Evolutionary conservation across 2,797 vertebrate genomes (phyloP).

Genomic region (Gambelia wislizenii): DNA sequence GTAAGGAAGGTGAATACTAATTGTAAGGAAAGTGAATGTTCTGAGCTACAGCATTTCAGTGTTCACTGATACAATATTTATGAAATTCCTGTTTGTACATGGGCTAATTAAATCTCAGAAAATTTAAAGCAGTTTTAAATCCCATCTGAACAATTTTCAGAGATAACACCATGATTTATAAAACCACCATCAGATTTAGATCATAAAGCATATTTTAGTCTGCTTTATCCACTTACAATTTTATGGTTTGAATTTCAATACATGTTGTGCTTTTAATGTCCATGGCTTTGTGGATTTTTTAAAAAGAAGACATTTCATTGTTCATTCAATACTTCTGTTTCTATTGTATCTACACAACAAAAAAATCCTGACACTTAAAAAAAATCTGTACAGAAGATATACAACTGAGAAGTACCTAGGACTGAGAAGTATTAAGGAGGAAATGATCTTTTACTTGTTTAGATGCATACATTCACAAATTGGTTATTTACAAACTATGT

Average conservation of each 20-base stretch:
- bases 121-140: not conserved
- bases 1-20: slow-evolving; percentile 2
- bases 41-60: slow-evolving; percentile 3
- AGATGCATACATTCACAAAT: not conserved
- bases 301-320: not conserved
- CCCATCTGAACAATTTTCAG: not conserved
- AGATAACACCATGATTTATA: slow-evolving; percentile 1
- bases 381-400: slow-evolving; percentile 15
- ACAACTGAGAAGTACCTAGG: not conserved
- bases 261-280: slow-evolving; percentile 11
- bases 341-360: not conserved
- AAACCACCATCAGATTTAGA: not conserved
- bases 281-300: not conserved
- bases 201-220: rapidly evolving
- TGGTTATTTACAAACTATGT: not conserved
- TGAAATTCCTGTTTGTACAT: not conserved
- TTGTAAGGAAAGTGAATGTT: not conserved
- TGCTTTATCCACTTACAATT: not conserved
- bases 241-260: slow-evolving; percentile 9
- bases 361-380: not conserved
- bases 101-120: slow-evolving; percentile 19
- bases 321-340: slow-evolving; percentile 35
- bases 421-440: slow-evolving; percentile 42
- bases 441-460: slow-evolving; percentile 32
- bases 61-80: not conserved